Evolutionary conservation across 2,888 invertebrate species (phyloP), one percentile per base, ranked within the genome.

Genomic region (Agrochola lychnidis): DNA sequence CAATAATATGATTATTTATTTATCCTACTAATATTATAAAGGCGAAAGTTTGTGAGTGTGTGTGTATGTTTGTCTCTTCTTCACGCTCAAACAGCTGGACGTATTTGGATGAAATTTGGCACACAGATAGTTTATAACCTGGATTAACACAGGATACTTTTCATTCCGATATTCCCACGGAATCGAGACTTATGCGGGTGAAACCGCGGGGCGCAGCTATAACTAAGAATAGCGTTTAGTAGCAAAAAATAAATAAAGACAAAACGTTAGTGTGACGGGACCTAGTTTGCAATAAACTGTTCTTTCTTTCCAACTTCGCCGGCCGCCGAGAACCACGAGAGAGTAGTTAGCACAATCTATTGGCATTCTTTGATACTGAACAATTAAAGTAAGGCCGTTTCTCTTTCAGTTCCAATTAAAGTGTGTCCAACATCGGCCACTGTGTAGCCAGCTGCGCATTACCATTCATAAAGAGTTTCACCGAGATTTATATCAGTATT

Each of bases 331-430:
- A 36, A 30, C 61, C 76, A 67, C 81, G 19, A 62, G 81, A 67
- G 66, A 62, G 63, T 68, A 79, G 68, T 79, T 79, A 80, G 25
- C 73, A 45, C 51, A 70, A 76, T 76, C 70, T 70, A 76, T 68
- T 10, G 70, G 36, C 53, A 69, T 64, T 59, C 57, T 67, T 56
- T 81, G 66, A 81, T 70, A 67, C 45, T 53, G 80, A 70, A 57
- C 80, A 81, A 81, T 80, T 81, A 80, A 80, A 81, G 81, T 25
- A 75, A 67, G 67, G 62, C 30, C 56, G 59, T 61, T 61, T 75
- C 45, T 66, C 30, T 57, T 66, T 66, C 66, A 67, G 51, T 57
- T 81, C 66, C 61, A 70, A 62, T 82, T 69, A 82, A 73, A 70
- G 4, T 63, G 78, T 69, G 69, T 64, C 83, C 64, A 82, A 19